Evolutionary conservation across 2,797 vertebrate genomes (phyloP).

Genomic region (Propithecus deckenii): DNA sequence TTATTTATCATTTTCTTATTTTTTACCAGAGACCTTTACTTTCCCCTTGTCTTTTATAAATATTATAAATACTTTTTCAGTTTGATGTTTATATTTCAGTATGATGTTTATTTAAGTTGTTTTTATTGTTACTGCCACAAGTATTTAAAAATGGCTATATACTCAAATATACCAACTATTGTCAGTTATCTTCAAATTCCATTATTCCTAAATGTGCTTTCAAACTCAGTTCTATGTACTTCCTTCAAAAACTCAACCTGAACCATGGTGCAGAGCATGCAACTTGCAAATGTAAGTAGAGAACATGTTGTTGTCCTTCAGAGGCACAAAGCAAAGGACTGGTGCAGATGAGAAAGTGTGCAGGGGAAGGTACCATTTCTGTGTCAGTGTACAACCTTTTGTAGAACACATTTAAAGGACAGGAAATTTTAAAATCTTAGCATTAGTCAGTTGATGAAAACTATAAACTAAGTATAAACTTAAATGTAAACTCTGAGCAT

Average conservation of each 20-base stretch:
- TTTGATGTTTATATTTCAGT: not conserved
- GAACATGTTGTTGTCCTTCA: not conserved
- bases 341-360: not conserved
- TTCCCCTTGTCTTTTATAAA: not conserved
- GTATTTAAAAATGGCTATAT: not conserved
- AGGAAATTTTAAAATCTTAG: not conserved
- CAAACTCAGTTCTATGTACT: not conserved
- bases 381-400: not conserved
- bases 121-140: not conserved
- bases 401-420: not conserved
- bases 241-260: not conserved
- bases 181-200: not conserved
- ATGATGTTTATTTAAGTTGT: not conserved
- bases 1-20: not conserved
- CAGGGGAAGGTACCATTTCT: not conserved
- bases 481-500: not conserved
- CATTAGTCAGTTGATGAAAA: not conserved
- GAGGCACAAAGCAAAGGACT: not conserved
- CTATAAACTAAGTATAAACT: not conserved
- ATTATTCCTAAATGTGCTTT: not conserved
- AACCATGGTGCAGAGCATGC: not conserved
- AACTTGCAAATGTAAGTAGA: not conserved
- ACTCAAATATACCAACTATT: not conserved
- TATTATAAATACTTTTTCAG: not conserved
- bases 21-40: not conserved